Evolutionary conservation across 2,888 invertebrate species (phyloP).

Genomic region (Cabera pusaria): DNA sequence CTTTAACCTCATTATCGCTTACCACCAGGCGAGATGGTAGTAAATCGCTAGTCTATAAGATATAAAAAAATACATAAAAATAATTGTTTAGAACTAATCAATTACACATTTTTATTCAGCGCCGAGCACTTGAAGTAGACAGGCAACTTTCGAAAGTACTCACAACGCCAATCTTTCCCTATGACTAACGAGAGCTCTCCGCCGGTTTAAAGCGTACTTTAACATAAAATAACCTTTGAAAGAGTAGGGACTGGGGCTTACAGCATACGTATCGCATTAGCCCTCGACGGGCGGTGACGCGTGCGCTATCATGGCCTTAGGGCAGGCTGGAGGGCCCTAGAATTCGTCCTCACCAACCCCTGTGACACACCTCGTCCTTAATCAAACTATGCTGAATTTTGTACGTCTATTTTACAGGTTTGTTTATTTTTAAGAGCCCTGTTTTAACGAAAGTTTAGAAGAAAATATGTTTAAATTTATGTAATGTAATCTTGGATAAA

Average conservation of each 20-base stretch:
- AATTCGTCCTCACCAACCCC: conserved; percentile 36
- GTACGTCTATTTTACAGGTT: too few species aligned
- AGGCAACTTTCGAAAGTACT: conserved; percentile 17
- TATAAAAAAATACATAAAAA: too few species aligned
- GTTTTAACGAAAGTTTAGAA: too few species aligned
- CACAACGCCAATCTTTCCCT: conserved; percentile 20
- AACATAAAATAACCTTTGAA: conserved; percentile 35
- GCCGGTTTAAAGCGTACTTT: conserved; percentile 28
- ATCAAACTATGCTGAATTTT: conserved; percentile 48
- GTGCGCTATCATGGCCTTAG: conserved; percentile 56
- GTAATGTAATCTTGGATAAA: too few species aligned
- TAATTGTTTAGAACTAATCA: too few species aligned
- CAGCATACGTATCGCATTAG: conserved; percentile 43
- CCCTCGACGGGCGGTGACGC: conserved; percentile 38
- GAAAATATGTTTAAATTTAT: too few species aligned
- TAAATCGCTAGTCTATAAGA: too few species aligned
- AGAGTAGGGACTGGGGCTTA: conserved; percentile 32
- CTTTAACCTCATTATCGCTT: too few species aligned
- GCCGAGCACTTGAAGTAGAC: conserved; percentile 2
- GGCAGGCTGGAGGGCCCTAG: conserved; percentile 35
- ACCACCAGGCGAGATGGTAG: too few species aligned
- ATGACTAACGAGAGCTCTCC: conserved; percentile 27
- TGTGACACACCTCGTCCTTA: conserved; percentile 45
- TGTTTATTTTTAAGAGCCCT: too few species aligned
- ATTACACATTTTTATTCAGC: too few species aligned